Evolutionary conservation across 2,888 invertebrate species (phyloP).

Genomic region (Lepidocyrtoides sp.): DNA sequence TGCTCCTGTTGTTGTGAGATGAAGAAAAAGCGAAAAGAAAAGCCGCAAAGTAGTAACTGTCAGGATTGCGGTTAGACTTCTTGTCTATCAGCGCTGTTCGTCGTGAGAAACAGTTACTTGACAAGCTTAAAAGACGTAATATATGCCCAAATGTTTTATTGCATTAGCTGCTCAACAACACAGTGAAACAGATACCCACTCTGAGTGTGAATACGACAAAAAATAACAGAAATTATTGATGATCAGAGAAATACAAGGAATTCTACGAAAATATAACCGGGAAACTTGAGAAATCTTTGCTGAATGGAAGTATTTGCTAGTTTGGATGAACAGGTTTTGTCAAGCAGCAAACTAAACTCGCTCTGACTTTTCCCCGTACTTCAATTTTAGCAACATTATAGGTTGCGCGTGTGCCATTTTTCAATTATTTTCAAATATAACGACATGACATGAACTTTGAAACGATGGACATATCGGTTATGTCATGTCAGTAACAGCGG

Average conservation of each 20-base stretch:
- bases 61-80: conserved; percentile 61
- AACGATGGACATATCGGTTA: conserved; percentile 64
- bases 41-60: conserved; percentile 66
- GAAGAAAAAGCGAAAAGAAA: conserved; percentile 55
- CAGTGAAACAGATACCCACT: no score
- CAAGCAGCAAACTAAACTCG: no score
- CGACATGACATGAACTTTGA: conserved; percentile 5
- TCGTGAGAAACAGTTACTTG: conserved; percentile 47
- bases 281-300: no score
- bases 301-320: no score
- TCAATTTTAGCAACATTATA: no score
- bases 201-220: no score
- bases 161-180: no score
- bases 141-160: neutral
- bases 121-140: neutral
- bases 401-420: neutral
- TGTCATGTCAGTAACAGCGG: conserved; percentile 50
- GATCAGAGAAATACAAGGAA: no score
- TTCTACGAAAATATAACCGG: no score
- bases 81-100: conserved; percentile 59
- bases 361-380: no score
- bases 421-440: neutral
- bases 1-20: conserved; percentile 52
- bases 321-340: no score
- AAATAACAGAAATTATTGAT: no score